These are phyloP conservation scores for Trichogramma pretiosum DNA, from an alignment of 1,140 invertebrate genomes.

Conservation along the genomic window DNA sequence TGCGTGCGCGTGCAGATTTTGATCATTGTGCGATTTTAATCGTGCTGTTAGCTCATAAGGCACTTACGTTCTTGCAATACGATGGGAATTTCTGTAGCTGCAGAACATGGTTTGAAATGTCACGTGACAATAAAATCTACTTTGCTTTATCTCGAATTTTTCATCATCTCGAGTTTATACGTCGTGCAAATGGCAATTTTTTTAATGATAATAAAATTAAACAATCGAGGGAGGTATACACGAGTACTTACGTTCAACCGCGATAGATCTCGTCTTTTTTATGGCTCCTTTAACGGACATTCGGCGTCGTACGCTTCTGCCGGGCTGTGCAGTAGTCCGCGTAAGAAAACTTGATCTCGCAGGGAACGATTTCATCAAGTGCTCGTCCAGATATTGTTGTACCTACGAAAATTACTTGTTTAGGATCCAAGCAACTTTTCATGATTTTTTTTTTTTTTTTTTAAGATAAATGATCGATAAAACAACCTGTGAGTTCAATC, in stretches of 20 bases:
- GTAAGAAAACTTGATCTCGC: slow-evolving; percentile 60
- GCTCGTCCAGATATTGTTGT: slow-evolving; percentile 78
- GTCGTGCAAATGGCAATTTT: too few species aligned
- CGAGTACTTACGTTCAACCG: slow-evolving; percentile 63
- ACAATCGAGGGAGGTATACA: too few species aligned
- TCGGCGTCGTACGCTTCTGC: slow-evolving; percentile 52
- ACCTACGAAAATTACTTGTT: too few species aligned
- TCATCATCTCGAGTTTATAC: too few species aligned
- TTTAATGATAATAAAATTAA: too few species aligned
- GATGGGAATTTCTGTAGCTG: slow-evolving; percentile 24
- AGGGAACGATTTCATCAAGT: slow-evolving; percentile 70
- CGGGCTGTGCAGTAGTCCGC: slow-evolving; percentile 41
- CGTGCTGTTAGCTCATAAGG: background rate
- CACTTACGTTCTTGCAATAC: slow-evolving; percentile 36
- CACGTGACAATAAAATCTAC: slow-evolving; percentile 13
- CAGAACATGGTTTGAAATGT: slow-evolving; percentile 27
- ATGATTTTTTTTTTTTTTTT: too few species aligned
- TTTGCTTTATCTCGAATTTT: slow-evolving; percentile 15
- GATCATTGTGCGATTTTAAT: background rate
- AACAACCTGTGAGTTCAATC: slow-evolving; percentile 40
- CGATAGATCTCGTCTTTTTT: slow-evolving; percentile 78
- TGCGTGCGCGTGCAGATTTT: background rate
- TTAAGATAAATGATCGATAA: too few species aligned
- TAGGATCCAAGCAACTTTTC: too few species aligned
- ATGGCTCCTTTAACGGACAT: slow-evolving; percentile 81